A percentile compares a stretch with the other conserved stretches of the same genome.
Conservation (phyloP, 2,113 vertebrate genomes). For the Syngnathoides biaculeatus region DNA sequence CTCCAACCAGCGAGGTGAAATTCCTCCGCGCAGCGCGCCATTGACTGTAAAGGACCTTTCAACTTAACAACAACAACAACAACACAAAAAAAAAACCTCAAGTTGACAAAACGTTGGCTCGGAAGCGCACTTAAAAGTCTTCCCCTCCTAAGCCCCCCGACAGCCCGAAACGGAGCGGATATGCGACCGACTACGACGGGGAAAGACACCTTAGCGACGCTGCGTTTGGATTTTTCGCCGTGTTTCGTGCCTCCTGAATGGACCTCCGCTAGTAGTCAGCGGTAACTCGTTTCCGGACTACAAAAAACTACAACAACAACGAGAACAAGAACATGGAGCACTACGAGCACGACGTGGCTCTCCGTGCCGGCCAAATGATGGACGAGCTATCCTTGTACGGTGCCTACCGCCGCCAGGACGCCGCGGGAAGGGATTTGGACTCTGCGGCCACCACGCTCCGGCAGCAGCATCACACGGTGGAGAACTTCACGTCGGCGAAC, state of each 20-base stretch:
- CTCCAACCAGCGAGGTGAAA: conserved; percentile 64
- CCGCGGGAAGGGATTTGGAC: conserved; percentile 62
- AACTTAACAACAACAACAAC: conserved; percentile 77
- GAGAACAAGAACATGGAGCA: conserved; percentile 76
- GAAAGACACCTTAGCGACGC: background rate
- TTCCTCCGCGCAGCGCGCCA: conserved; percentile 86
- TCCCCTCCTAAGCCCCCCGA: conserved; percentile 42
- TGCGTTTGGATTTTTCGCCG: conserved; percentile 6
- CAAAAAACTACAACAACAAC: conserved; percentile 25
- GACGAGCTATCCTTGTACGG: conserved; percentile 81
- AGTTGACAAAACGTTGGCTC: conserved; percentile 73
- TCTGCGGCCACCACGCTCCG: conserved; percentile 68
- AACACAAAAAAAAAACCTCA: conserved; percentile 79
- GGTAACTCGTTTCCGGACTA: conserved; percentile 13
- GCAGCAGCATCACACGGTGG: conserved; percentile 72
- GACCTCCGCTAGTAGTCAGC: conserved; percentile 5
- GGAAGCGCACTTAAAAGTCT: conserved; percentile 63
- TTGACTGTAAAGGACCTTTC: conserved; percentile 82
- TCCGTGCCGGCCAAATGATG: conserved; percentile 79
- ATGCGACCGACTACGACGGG: conserved; percentile 38
- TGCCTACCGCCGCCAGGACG: conserved; percentile 66
- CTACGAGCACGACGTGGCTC: conserved; percentile 78
- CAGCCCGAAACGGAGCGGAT: conserved; percentile 19
- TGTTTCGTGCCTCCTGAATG: conserved; percentile 68
- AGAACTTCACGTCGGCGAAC: conserved; percentile 68